Conservation (phyloP, 2,888 invertebrate species). For the Lumbricus terrestris region DNA sequence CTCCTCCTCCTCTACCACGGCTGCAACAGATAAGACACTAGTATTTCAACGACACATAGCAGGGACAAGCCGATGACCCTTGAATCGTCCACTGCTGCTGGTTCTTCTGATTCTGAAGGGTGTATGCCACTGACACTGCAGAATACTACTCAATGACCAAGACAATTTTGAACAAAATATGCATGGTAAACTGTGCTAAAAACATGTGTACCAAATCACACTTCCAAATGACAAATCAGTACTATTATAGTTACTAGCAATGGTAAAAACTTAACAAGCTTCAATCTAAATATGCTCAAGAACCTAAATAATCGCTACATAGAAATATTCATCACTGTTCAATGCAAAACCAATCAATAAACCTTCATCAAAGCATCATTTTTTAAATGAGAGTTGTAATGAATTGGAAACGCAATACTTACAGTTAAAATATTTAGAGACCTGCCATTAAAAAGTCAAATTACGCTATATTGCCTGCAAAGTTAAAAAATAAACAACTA, state of each 20-base stretch:
- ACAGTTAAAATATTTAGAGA: not conserved
- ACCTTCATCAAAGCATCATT: not conserved
- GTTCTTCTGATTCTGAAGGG: not conserved
- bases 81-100: not conserved
- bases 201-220: not conserved
- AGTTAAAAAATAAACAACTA: not conserved
- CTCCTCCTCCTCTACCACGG: slow-evolving; percentile 18
- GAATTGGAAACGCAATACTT: not conserved
- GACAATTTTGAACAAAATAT: not conserved
- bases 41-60: not conserved
- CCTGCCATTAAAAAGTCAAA: not conserved
- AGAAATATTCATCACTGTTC: not conserved
- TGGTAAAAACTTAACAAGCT: not conserved
- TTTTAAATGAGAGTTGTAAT: not conserved
- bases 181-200: not conserved
- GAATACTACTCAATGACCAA: not conserved
- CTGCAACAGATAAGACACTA: slow-evolving; percentile 21
- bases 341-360: not conserved
- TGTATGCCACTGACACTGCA: not conserved
- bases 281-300: not conserved
- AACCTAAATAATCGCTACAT: not conserved
- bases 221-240: not conserved
- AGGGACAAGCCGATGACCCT: not conserved
- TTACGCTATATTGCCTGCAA: not conserved
- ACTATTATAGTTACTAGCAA: not conserved